Evolutionary conservation across 2,797 vertebrate genomes (phyloP), one percentile per base, ranked within the genome.

Genomic region (Mycteria americana): DNA sequence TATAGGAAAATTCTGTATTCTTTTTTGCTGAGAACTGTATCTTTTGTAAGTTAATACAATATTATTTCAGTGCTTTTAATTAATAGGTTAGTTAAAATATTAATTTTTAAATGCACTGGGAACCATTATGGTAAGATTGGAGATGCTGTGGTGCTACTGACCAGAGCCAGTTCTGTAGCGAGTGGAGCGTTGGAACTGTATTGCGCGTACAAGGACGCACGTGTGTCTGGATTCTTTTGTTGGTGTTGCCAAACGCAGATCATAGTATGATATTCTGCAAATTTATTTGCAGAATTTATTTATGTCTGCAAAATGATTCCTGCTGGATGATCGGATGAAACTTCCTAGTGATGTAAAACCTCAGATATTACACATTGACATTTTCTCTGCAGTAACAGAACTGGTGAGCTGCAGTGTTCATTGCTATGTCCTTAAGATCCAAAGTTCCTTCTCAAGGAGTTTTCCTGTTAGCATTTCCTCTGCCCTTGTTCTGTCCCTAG

Each of bases 401-500:
- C 51, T 51, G 65, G 48, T 30, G 67, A 89, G 64, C 63, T 90
- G 59, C 57, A 48, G 22, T 9, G 45, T 84, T 89, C 88, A 8
- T 50, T 85, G 90, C 88, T 78, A 0, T 37, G 45, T 53, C 73
- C 88, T 83, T 82, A 57, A 77, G 68, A 87, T 35, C 81, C 74
- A 64, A 41, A 89, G 65, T 23, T 91, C 60, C 88, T 96, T 95
- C 94, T 68, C 35, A 39, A 89, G 81, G 57, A 80, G 63, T 81
- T 88, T 81, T 93, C 73, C 59, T 72, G 50, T 82, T 87, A 37
- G 94, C 65, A 43, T 90, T 97, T 95, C 93, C 84, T 92, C 86
- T 92, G 62, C 64, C 13, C 85, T 59, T 63, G 10, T 91, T 93
- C 56, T 33, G 86, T 90, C 48, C 57, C 72, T 53, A 21, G 67